Evolutionary conservation across 2,797 vertebrate species (phyloP).

Genomic region (Melanogrammus aeglefinus): DNA sequence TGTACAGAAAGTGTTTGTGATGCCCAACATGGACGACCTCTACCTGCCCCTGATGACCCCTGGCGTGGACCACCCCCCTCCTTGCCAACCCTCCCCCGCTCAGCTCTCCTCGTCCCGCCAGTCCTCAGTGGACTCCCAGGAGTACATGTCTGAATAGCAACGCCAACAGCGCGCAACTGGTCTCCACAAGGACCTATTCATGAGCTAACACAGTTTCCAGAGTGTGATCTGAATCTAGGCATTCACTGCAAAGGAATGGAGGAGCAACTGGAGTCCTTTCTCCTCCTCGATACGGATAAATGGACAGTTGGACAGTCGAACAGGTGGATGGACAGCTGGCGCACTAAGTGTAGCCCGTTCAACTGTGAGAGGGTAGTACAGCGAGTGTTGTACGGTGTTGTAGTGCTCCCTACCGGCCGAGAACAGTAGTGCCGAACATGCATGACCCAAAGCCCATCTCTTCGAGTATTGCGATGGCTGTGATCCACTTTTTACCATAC

Average conservation of each 20-base stretch:
- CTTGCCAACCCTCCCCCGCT: slow-evolving; percentile 50
- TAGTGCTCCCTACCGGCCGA: slow-evolving; percentile 32
- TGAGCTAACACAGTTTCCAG: not conserved
- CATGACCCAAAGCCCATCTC: not conserved
- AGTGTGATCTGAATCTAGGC: not conserved
- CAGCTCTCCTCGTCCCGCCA: slow-evolving; percentile 52
- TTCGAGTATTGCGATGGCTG: not conserved
- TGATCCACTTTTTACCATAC: not conserved
- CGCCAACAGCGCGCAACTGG: not conserved
- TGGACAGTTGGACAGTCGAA: not conserved
- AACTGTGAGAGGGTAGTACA: not conserved
- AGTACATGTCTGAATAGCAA: slow-evolving; percentile 58
- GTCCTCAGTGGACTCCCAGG: slow-evolving; percentile 66
- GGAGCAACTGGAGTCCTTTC: not conserved
- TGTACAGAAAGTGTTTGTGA: slow-evolving; percentile 84
- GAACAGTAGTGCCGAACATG: not conserved
- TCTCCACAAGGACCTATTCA: not conserved
- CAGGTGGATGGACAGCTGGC: not conserved
- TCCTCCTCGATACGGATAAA: not conserved
- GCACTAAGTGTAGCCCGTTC: not conserved
- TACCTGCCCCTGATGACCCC: slow-evolving; percentile 85
- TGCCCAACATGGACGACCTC: slow-evolving; percentile 90
- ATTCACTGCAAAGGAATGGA: not conserved
- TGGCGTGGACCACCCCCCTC: slow-evolving; percentile 66
- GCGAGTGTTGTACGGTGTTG: slow-evolving; percentile 19